Evolutionary conservation across 2,113 vertebrate genomes (phyloP).

Genomic region (Papio anubis): DNA sequence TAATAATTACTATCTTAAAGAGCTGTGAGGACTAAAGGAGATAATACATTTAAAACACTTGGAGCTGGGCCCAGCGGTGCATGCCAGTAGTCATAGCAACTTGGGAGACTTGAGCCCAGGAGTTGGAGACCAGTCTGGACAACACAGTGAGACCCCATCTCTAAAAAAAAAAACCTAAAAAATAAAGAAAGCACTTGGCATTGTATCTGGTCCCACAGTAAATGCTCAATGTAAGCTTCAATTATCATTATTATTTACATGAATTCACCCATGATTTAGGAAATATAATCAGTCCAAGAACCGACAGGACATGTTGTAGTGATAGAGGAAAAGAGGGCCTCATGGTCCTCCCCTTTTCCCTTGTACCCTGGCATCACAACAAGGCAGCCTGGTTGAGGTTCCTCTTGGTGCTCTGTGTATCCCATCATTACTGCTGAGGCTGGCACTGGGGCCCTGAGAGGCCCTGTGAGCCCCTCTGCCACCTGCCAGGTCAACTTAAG

Average conservation of each 20-base stretch:
- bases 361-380: neutral
- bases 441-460: no score
- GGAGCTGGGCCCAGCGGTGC: neutral
- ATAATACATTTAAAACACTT: neutral
- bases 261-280: neutral
- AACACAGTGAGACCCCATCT: neutral
- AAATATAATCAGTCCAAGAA: neutral
- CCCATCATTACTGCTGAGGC: neutral
- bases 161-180: neutral
- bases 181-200: neutral
- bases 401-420: neutral
- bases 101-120: neutral
- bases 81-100: neutral
- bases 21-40: neutral
- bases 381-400: neutral
- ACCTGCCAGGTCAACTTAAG: neutral
- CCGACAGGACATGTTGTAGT: neutral
- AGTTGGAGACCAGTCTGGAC: neutral
- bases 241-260: neutral
- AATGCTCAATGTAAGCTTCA: neutral
- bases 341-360: accelerated
- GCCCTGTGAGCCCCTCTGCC: neutral
- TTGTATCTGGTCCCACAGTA: neutral
- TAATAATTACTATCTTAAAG: neutral
- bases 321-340: neutral